Percentiles rank a stretch among this genome's conserved stretches.
Conservation (phyloP, 2,113 vertebrate genomes). For the Microcebus murinus region DNA sequence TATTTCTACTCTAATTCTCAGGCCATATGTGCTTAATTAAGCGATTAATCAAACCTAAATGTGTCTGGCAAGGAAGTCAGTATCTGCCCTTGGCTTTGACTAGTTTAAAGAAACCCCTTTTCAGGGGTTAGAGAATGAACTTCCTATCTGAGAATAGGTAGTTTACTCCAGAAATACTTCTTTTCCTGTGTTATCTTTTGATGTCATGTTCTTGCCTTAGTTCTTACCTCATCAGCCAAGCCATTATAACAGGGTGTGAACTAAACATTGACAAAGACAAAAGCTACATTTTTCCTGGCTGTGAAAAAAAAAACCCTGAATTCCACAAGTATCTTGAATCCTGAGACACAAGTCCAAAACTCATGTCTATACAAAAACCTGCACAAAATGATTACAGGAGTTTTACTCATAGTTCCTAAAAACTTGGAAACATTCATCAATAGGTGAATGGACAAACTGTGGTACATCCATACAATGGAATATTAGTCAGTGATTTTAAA, state of each 20-base stretch:
- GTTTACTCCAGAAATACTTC: neutral
- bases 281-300: conserved; percentile 43
- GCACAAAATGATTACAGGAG: neutral
- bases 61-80: conserved; percentile 45
- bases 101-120: neutral
- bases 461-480: neutral
- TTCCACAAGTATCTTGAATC: conserved; percentile 12
- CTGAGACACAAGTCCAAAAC: neutral
- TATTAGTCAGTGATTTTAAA: neutral
- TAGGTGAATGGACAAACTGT: neutral
- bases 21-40: conserved; percentile 36
- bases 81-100: conserved; percentile 50
- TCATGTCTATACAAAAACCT: neutral
- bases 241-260: conserved; percentile 10
- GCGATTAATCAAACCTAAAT: conserved; percentile 67
- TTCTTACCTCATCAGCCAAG: conserved; percentile 51
- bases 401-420: neutral
- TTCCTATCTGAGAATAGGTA: neutral
- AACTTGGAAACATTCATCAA: neutral
- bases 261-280: conserved; percentile 14
- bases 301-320: conserved; percentile 17
- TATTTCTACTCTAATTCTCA: conserved; percentile 56
- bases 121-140: neutral
- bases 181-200: conserved; percentile 10
- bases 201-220: conserved; percentile 9